A percentile compares a stretch with the other conserved stretches of the same genome.
These are phyloP conservation scores for Kryphioiulus occultus DNA, from an alignment of 2,888 invertebrate genomes.

Conservation along the genomic window DNA sequence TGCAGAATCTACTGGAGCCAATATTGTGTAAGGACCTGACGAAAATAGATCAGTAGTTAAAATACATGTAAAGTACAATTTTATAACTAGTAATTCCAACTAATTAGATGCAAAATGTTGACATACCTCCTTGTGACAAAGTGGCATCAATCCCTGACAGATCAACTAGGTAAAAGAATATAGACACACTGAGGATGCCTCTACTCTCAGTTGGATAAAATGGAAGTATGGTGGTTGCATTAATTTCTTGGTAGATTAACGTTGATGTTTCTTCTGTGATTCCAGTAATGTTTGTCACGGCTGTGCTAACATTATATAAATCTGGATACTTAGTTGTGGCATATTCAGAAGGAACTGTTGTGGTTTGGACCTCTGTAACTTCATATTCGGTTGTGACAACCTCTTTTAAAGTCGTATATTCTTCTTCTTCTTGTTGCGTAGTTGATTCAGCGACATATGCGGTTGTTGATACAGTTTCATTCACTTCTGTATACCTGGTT, in stretches of 20 bases:
- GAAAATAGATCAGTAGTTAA: background rate
- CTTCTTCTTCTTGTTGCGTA: background rate
- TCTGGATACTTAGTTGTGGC: constrained; percentile 33
- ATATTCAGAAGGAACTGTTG: constrained; percentile 39
- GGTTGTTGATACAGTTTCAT: no score
- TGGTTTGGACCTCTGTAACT: background rate
- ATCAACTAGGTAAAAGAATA: constrained; percentile 50
- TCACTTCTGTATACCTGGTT: no score
- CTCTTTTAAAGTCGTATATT: background rate
- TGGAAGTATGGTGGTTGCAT: background rate
- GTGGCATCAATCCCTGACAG: constrained; percentile 41
- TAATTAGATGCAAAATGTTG: background rate
- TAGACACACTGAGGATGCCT: constrained; percentile 46
- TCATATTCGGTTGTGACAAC: background rate
- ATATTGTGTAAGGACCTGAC: constrained; percentile 49
- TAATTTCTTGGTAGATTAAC: constrained; percentile 39
- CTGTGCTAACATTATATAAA: constrained; percentile 29
- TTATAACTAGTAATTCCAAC: background rate
- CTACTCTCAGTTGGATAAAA: constrained; percentile 45
- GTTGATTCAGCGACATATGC: background rate
- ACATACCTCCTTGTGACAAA: constrained; percentile 46
- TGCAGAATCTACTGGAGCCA: constrained; percentile 50
- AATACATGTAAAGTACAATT: background rate
- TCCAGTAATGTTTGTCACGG: background rate
- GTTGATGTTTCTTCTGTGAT: constrained; percentile 42